Percentiles rank a stretch among this genome's conserved stretches.
Conservation (phyloP, 2,797 vertebrate genomes). For the Sitta carolinensis region DNA sequence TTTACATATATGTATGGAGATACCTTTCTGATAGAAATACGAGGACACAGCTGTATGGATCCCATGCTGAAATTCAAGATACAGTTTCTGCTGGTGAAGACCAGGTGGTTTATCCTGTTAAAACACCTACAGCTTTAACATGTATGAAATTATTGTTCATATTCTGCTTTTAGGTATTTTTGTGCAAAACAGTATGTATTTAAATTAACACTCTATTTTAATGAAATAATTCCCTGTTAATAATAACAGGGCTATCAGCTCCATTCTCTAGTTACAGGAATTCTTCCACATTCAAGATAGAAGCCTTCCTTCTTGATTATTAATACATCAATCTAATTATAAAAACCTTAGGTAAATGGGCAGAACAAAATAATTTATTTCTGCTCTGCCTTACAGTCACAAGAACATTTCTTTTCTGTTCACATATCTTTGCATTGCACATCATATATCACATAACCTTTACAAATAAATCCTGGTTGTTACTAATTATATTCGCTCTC, state of each 20-base stretch:
- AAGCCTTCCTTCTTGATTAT: neutral
- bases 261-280: neutral
- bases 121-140: neutral
- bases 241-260: neutral
- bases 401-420: neutral
- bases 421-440: constrained; percentile 3
- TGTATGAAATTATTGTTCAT: neutral
- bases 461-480: constrained; percentile 43
- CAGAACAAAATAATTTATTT: neutral
- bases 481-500: constrained; percentile 48
- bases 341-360: neutral
- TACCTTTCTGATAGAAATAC: neutral
- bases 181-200: neutral
- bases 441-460: constrained; percentile 21
- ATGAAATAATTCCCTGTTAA: neutral
- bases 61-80: neutral
- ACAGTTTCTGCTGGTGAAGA: neutral
- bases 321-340: constrained; percentile 22
- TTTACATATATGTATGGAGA: neutral
- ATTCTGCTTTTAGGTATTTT: neutral
- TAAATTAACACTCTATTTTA: neutral
- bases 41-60: neutral
- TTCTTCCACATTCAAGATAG: neutral
- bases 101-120: neutral
- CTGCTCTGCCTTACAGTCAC: neutral